These are phyloP conservation scores for Apis dorsata DNA, from an alignment of 1,140 invertebrate genomes.

Conservation along the genomic window DNA sequence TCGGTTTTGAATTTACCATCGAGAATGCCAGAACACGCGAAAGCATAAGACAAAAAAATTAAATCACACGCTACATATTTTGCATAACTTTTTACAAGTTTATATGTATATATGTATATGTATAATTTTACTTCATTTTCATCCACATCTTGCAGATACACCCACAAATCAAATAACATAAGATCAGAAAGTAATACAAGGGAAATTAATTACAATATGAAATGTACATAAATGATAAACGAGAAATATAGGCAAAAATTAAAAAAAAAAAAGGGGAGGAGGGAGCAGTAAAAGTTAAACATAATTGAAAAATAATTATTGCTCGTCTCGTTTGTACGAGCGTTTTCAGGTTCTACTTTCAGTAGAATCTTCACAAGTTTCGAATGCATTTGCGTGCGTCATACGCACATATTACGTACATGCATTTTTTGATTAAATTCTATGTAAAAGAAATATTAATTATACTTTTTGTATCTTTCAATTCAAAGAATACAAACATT, in stretches of 20 bases:
- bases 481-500: constrained; percentile 22
- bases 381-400: constrained; percentile 35
- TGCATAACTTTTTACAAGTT: constrained; percentile 40
- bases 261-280: constrained; percentile 4
- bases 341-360: constrained; percentile 24
- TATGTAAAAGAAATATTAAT: constrained; percentile 19
- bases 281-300: neutral
- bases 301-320: constrained; percentile 11
- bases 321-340: constrained; percentile 24
- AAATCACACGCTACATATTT: constrained; percentile 57
- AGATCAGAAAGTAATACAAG: constrained; percentile 37
- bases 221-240: constrained; percentile 36
- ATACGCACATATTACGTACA: constrained; percentile 22
- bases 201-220: constrained; percentile 51
- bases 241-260: constrained; percentile 13
- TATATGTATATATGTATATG: constrained; percentile 45
- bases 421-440: constrained; percentile 9
- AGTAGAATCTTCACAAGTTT: constrained; percentile 35
- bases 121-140: constrained; percentile 32
- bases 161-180: constrained; percentile 38
- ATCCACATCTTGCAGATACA: constrained; percentile 55
- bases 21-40: constrained; percentile 19
- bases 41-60: constrained; percentile 14
- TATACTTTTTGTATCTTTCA: neutral
- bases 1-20: constrained; percentile 12